Base-by-base conservation (phyloP, 2,888 invertebrate genomes). In the Amphipyra tragopoginis region DNA sequence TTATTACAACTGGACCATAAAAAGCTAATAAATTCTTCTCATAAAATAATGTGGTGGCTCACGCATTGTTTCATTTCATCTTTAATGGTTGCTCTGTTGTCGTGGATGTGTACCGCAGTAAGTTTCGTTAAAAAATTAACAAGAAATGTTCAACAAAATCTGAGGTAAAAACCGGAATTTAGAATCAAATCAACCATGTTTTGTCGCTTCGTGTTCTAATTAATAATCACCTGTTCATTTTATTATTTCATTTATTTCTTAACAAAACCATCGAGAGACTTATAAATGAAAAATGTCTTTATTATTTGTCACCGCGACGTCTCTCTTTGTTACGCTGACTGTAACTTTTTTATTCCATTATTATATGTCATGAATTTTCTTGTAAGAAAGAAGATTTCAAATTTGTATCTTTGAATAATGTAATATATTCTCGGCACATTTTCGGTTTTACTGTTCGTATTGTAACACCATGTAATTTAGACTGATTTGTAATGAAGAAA, bases 331-430 rank as follows among this genome's bases (percentile, higher is more conserved):
- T 64, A 48, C 6, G 42, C 7, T 38, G 55, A 43, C 55, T 13
- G 26, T 50, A 40, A 70, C 26, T 43, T 65, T 71, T 64, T 65
- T 55, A 61, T 71, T 65, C 34, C 15, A 2, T 59, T 62, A 2
- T 55, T 62, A 38, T 13, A 54, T 34, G 48, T 33, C 43, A 48
- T 36, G 36, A 13, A 49, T 43, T 54, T 52, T 66, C 21, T 51
- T 63, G 21, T 54, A 11, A 40, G 45, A 54, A 51, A 40, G 29
- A 53, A 50, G 49, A 33, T 44, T 43, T 42, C 15, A 42, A 40
- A 33, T 51, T 38, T 50, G 13, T 39, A 7, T 60, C 11, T 45
- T 58, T 7, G 29, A 2, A 29, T 29, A 29, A 29, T 29, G 2
- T 7, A 5, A 29, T 7, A 29, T 29, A 29, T 29, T 29, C 29